These are phyloP conservation scores for Ophion obscuratus DNA, from an alignment of 2,888 invertebrate genomes.

Conservation along the genomic window DNA sequence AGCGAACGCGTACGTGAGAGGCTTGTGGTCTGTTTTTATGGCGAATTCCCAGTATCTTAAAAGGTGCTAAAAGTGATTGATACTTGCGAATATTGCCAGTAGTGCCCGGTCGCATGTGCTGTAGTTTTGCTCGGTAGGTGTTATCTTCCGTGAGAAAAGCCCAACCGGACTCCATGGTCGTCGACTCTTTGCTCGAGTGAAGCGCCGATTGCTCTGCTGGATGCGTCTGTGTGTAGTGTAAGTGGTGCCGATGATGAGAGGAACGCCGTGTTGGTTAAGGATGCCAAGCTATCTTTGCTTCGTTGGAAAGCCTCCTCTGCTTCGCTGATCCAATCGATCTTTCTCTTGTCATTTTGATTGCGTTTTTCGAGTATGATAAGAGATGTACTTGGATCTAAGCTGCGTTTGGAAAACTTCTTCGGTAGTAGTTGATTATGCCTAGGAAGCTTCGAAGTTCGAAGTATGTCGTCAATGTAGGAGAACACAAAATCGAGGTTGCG, in stretches of 20 bases:
- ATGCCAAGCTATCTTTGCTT: not conserved
- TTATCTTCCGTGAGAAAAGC: slow-evolving; percentile 48
- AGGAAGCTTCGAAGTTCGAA: slow-evolving; percentile 49
- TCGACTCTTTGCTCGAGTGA: slow-evolving; percentile 19
- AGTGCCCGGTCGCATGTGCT: slow-evolving; percentile 55
- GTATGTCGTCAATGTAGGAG: slow-evolving; percentile 62
- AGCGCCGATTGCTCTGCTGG: slow-evolving; percentile 31
- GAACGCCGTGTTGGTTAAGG: not conserved
- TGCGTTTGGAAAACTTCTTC: slow-evolving; percentile 25
- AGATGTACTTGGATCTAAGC: slow-evolving; percentile 38
- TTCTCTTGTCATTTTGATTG: slow-evolving; percentile 54
- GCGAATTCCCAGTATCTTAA: slow-evolving; percentile 44
- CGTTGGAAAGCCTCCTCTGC: not conserved
- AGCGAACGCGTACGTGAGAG: slow-evolving; percentile 34
- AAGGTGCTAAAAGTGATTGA: slow-evolving; percentile 43
- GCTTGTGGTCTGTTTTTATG: slow-evolving; percentile 54
- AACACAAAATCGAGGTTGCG: slow-evolving; percentile 53
- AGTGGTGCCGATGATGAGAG: not conserved
- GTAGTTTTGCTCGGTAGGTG: slow-evolving; percentile 37
- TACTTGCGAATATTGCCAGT: slow-evolving; percentile 44
- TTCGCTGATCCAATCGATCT: not conserved
- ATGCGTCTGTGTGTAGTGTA: slow-evolving; percentile 39
- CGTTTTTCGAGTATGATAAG: slow-evolving; percentile 25
- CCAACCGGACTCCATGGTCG: slow-evolving; percentile 35
- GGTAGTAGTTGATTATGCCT: slow-evolving; percentile 52